Evolutionary conservation across 2,113 vertebrate genomes (phyloP), one percentile per base, ranked within the genome.

Genomic region (Spizaetus ornatus): DNA sequence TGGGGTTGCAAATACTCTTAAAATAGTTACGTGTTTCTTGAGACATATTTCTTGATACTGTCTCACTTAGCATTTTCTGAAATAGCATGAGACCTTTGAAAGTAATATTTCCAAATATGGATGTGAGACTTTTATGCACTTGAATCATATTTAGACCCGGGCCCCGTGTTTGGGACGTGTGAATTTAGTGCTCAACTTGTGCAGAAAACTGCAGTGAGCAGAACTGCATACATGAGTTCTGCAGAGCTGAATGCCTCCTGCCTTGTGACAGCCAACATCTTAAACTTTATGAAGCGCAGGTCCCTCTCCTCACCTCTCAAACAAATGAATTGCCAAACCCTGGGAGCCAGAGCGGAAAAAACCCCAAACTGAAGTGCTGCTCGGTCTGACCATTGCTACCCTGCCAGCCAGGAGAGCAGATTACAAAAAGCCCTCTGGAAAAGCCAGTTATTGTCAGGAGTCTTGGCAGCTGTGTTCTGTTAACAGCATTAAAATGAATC

Each of bases 81-180:
- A 88, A 73, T 48, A 86, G 16, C 42, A 31, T 36, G 69, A 86
- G 76, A 70, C 23, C 52, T 87, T 65, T 82, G 59, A 67, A 84
- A 82, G 55, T 81, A 81, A 17, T 95, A 88, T 86, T 90, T 83
- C 93, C 91, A 91, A 92, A 90, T 88, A 90, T 50, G 91, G 76
- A 20, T 52, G 65, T n/a, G 63, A 92, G 59, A 56, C 22, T 83
- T 94, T 10, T 42, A 32, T 55, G 55, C 12, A 16, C 27, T 92
- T 92, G 93, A 96, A 81, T 92, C 76, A 53, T 77, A 61, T 76
- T 82, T 86, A 77, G 61, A 47, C 7, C 13, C 7, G 1, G 1
- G 20, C 36, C 13, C 32, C 38, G 53, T 84, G 10, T 58, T 38
- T 73, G 59, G 16, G 32, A 94, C 6, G 59, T 83, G 79, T 86